A percentile compares a stretch with the other conserved stretches of the same genome.
phyloP scores from a whole-genome alignment of 37 sponge, comb jelly and placozoan species.

The Oopsacas minuta region DNA sequence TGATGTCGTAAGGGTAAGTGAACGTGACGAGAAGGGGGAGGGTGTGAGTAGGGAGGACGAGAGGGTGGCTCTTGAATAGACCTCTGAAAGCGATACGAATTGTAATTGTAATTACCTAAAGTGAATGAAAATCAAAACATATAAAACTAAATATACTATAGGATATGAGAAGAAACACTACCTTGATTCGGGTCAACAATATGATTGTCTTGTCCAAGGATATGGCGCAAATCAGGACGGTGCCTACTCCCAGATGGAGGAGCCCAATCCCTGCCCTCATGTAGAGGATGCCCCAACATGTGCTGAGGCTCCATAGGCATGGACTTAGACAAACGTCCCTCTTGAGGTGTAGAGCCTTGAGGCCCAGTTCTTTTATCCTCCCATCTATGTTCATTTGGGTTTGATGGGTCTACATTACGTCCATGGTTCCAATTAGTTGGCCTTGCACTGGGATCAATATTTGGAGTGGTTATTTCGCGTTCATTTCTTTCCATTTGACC shows the following conservation, averaged over 20 bases:
- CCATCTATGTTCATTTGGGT: not conserved
- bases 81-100: not conserved
- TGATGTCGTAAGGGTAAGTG: not conserved
- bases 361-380: not conserved
- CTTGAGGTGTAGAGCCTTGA: not conserved
- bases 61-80: not conserved
- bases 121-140: not conserved
- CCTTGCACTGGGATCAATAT: not conserved
- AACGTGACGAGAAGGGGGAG: not conserved
- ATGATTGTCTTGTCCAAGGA: not conserved
- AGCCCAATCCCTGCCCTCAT: slow-evolving; percentile 1
- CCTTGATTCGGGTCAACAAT: not conserved
- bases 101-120: not conserved
- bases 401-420: not conserved
- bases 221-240: not conserved
- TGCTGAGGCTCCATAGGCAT: not conserved
- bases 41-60: not conserved
- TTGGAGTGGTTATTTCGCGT: not conserved
- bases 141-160: not conserved
- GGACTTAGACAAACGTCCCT: not conserved
- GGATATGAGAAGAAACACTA: not conserved
- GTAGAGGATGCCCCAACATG: not conserved
- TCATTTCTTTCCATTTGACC: not conserved
- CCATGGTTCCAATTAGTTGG: not conserved
- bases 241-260: not conserved